These are phyloP conservation scores for Coelopa pilipes DNA, from an alignment of 2,888 invertebrate species.

Conservation along the genomic window DNA sequence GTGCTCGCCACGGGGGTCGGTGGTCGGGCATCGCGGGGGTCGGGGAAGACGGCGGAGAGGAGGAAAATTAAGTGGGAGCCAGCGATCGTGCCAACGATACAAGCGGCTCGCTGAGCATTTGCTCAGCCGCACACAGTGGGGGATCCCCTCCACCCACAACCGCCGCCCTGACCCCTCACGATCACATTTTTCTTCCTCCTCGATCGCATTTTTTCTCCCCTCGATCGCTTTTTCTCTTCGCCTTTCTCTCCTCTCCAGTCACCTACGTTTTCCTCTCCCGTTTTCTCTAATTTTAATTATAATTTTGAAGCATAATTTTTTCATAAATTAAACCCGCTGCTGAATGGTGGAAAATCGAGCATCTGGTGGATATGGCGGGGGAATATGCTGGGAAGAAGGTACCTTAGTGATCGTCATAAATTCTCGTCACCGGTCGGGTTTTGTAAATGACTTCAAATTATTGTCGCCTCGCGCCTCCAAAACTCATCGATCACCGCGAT, in stretches of 20 bases:
- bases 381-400: not conserved
- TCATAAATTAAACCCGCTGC: too few species aligned
- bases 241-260: not conserved
- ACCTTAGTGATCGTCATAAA: not conserved
- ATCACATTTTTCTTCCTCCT: not conserved
- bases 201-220: not conserved
- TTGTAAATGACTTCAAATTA: slow-evolving; percentile 27
- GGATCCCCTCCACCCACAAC: not conserved
- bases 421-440: not conserved
- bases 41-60: too few species aligned
- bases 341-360: too few species aligned
- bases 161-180: not conserved
- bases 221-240: not conserved
- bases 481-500: slow-evolving; percentile 29
- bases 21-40: too few species aligned
- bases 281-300: not conserved
- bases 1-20: not conserved
- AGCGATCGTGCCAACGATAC: slow-evolving; percentile 31
- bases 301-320: too few species aligned
- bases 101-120: slow-evolving; percentile 6
- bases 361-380: too few species aligned
- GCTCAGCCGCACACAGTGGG: slow-evolving; percentile 16
- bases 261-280: not conserved
- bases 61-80: not conserved
- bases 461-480: slow-evolving; percentile 26